Evolutionary conservation across 1,140 invertebrate species (phyloP).

Genomic region (Lucilia cuprina): DNA sequence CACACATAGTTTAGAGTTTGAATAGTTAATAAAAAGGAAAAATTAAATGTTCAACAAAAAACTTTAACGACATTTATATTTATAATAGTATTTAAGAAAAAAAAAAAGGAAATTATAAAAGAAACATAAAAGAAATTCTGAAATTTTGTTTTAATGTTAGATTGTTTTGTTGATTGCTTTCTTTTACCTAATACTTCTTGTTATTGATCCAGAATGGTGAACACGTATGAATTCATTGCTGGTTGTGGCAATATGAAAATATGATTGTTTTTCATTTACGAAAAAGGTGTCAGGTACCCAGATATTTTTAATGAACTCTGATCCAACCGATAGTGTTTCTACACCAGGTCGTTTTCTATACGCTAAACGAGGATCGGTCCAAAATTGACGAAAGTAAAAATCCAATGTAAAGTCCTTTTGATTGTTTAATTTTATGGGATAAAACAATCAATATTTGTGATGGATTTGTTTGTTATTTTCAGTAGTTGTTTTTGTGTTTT

Average conservation of each 20-base stretch:
- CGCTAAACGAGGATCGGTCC: slow-evolving; percentile 92
- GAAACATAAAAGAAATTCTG: too few relatives aligned
- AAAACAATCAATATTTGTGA: background rate
- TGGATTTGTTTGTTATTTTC: background rate
- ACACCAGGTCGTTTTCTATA: slow-evolving; percentile 87
- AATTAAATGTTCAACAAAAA: too few relatives aligned
- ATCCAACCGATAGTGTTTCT: slow-evolving; percentile 88
- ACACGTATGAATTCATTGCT: slow-evolving; percentile 97
- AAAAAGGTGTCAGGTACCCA: slow-evolving; percentile 99
- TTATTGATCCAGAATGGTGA: slow-evolving; percentile 91
- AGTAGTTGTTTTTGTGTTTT: background rate
- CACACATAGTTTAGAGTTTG: too few relatives aligned
- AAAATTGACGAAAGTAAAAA: slow-evolving; percentile 98
- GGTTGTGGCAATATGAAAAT: slow-evolving; percentile 97
- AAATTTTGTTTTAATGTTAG: background rate
- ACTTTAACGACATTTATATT: too few relatives aligned
- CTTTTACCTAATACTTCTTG: slow-evolving; percentile 91
- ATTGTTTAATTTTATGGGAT: background rate
- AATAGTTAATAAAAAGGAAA: too few relatives aligned
- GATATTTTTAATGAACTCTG: slow-evolving; percentile 95
- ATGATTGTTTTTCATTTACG: slow-evolving; percentile 97
- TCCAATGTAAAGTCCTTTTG: slow-evolving; percentile 97
- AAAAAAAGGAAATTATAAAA: background rate
- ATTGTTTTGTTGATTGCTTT: slow-evolving; percentile 26
- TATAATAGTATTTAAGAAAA: background rate